A percentile compares a stretch with the other conserved stretches of the same genome.
Conservation (phyloP, 2,797 vertebrate species). For the Smutsia temminckii region DNA sequence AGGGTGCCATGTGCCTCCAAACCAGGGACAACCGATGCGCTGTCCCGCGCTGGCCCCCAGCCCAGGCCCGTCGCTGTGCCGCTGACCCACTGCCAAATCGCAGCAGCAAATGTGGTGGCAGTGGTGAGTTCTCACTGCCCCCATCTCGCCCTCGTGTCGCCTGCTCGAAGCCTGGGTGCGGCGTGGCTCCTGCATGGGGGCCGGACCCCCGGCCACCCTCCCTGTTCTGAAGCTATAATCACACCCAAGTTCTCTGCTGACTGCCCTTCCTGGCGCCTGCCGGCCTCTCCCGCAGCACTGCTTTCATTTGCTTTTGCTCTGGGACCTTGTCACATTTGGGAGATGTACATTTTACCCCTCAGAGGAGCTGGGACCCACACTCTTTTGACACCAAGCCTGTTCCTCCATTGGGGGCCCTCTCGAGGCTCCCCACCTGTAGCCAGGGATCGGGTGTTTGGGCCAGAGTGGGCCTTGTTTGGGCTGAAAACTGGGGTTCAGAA, state of each 20-base stretch:
- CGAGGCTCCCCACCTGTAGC: neutral
- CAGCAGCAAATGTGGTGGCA: rapidly evolving
- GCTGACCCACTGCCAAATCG: rapidly evolving
- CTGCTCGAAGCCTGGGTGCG: neutral
- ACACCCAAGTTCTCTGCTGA: rapidly evolving
- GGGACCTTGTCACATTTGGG: too few species aligned
- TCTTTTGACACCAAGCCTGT: neutral
- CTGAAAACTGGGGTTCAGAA: too few species aligned
- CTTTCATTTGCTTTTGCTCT: neutral
- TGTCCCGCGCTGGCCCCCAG: neutral
- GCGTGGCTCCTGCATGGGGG: rapidly evolving
- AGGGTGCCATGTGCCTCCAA: neutral
- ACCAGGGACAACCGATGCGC: neutral
- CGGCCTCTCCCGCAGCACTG: rapidly evolving
- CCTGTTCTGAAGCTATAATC: rapidly evolving
- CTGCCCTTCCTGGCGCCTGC: rapidly evolving
- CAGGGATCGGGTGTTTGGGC: rapidly evolving
- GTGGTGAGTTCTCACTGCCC: neutral
- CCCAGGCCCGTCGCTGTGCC: rapidly evolving
- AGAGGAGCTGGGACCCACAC: neutral
- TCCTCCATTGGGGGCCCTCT: neutral
- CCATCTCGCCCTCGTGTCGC: rapidly evolving
- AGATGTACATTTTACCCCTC: neutral
- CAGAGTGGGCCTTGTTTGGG: too few species aligned
- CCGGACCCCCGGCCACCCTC: rapidly evolving